Conservation (phyloP, 2,888 invertebrate genomes). For the Nemurella pictetii region DNA sequence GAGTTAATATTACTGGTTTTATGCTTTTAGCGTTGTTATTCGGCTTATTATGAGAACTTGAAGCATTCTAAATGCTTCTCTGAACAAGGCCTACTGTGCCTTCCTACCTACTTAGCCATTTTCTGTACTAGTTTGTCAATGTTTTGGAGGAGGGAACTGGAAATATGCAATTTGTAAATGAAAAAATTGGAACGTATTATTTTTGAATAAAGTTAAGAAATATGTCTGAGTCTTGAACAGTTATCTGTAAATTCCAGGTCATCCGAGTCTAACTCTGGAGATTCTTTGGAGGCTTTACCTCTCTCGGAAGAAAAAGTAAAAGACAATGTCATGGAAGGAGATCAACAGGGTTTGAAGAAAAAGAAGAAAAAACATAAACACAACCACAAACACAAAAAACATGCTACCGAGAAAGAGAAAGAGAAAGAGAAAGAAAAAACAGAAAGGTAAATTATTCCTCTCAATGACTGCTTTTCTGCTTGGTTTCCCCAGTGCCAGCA, state of each 20-base stretch:
- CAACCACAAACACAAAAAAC: conserved; percentile 61
- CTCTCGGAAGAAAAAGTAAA: conserved; percentile 48
- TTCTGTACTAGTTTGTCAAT: background rate
- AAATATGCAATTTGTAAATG: background rate
- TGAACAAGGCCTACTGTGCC: background rate
- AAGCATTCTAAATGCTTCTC: background rate
- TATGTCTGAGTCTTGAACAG: background rate
- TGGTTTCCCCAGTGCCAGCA: no score
- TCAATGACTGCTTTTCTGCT: no score
- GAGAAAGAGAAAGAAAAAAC: conserved; percentile 51
- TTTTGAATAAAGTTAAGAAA: background rate
- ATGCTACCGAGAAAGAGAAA: conserved; percentile 51
- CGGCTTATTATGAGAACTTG: no score
- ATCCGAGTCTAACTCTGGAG: conserved; percentile 41
- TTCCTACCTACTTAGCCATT: background rate
- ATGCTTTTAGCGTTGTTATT: no score
- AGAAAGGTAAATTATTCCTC: no score
- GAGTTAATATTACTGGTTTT: background rate
- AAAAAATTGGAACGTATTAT: background rate
- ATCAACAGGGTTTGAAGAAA: conserved; percentile 50
- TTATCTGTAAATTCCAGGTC: conserved; percentile 26
- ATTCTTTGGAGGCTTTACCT: conserved; percentile 42
- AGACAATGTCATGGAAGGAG: conserved; percentile 41
- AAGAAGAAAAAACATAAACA: conserved; percentile 70
- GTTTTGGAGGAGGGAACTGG: no score